Evolutionary conservation across 2,113 vertebrate genomes (phyloP), one percentile per base, ranked within the genome.

Genomic region (Herpailurus yagouaroundi): DNA sequence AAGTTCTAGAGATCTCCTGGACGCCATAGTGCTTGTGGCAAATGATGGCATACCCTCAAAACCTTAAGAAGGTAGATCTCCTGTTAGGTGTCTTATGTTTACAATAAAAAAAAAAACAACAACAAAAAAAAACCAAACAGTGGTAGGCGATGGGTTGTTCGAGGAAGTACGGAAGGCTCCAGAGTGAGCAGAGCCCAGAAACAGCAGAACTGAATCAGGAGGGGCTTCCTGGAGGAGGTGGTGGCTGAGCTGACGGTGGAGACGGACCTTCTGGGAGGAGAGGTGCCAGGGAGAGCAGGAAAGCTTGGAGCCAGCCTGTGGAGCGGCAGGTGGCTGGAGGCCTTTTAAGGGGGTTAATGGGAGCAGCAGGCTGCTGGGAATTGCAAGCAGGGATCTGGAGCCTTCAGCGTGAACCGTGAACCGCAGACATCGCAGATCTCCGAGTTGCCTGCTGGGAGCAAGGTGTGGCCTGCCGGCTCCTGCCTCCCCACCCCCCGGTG

Each of bases 161-260:
- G 74, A 4, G 57, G 57, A 90, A 50, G 66, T n/a, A 48, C 81
- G 41, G 16, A 74, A 84, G 79, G 19, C n/a, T 38, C 50, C 74
- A n/a, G n/a, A 66, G n/a, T 13, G 63, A 27, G 55, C 63, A 60
- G 79, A 27, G 31, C 29, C 57, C 31, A 23, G 27, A 27, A 55
- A 19, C 10, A 33, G 92, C 11, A 36, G 11, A 7, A 63, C 23
- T 48, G 36, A 55, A 57, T 36, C 81, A 15, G 41, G 60, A 76
- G 25, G 38, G 79, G 91, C 64, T 95, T 95, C 93, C 71, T 82
- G 73, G 83, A 80, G 57, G 76, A 77, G 76, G 41, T 29, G 48
- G 45, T 11, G 5, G 52, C 21, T 63, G 68, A 38, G 76, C 77
- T 84, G 33, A 15, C 27, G 31, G 2, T 4, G 33, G 41, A 27